Base-by-base conservation (phyloP, 2,797 vertebrate species). In the Melanotaenia parkinsoni region DNA sequence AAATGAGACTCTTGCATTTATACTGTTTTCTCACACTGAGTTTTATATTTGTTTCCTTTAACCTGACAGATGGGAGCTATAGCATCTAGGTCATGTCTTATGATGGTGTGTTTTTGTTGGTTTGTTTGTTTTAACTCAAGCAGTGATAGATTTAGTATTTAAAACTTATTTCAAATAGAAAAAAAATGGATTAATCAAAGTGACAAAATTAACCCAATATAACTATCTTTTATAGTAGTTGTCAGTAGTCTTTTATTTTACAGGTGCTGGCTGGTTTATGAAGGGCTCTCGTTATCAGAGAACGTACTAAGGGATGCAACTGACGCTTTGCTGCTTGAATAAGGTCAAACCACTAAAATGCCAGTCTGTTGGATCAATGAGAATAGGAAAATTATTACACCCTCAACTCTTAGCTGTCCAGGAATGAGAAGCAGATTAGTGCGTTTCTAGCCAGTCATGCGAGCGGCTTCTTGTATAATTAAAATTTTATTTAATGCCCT, bases 271-370 rank as follows among this genome's bases (percentile, higher is more conserved):
- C 20, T 33, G 28, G 26, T 63, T 77, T n/a, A 40, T 64, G 47
- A 47, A 73, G 62, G 62, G 68, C 12, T 4, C 47, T 33, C 33
- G 24, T 45, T 63, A 33, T 71, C 22, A 59, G 47, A 22, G 10
- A 11, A 59, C 75, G 38, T 3, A 16, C 35, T 76, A 16, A 45
- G 18, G 50, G 62, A 28, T 59, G 24, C 63, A 58, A 58, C 7
- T 20, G 57, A 76, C 59, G 45, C 65, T 66, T 12, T 81, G 35
- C 62, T 64, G 37, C 43, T 30, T 59, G 30, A 30, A 63, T 70
- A 72, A 72, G 70, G 65, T 77, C 68, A 62, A n/a, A 53, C 18
- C 24, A 61, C 40, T 74, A 76, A 76, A 73, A 70, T 53, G 56
- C 53, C 28, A 38, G 35, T 32, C 20, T 61, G 35, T 70, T 68